phyloP scores from a whole-genome alignment of 2,797 vertebrate genomes.

The Pristis pectinata region DNA sequence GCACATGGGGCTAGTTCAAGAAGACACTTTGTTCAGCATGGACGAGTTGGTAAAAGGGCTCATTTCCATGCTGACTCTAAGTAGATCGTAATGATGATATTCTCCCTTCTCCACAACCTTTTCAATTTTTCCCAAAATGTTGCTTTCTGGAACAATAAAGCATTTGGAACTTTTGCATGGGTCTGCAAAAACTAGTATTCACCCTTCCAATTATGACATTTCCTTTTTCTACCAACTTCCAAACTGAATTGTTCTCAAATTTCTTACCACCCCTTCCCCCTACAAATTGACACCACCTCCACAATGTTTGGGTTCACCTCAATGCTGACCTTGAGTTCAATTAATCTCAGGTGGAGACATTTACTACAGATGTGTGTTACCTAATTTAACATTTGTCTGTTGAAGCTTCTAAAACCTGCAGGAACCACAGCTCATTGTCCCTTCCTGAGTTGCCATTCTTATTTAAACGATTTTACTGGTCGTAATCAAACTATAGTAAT shows the following conservation, averaged over 20 bases:
- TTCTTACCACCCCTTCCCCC: neutral
- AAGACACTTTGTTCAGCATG: no score
- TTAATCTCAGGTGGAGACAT: neutral
- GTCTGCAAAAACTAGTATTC: neutral
- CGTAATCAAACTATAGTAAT: neutral
- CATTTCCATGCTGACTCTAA: no score
- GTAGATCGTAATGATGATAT: no score
- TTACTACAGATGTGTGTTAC: neutral
- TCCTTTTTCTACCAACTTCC: neutral
- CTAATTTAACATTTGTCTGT: neutral
- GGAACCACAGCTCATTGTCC: neutral
- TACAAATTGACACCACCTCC: no score
- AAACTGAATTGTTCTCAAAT: neutral
- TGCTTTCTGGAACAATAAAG: no score
- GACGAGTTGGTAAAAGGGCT: no score
- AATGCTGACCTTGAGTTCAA: neutral
- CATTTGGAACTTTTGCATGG: neutral
- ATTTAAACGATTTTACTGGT: neutral
- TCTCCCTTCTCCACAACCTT: no score
- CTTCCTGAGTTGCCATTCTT: neutral
- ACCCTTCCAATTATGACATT: neutral
- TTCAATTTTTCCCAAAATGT: no score
- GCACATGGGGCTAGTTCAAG: no score
- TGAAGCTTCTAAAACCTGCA: neutral
- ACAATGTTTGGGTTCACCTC: neutral